These are phyloP conservation scores for Willisornis vidua DNA, from an alignment of 2,113 vertebrate species.

Conservation along the genomic window DNA sequence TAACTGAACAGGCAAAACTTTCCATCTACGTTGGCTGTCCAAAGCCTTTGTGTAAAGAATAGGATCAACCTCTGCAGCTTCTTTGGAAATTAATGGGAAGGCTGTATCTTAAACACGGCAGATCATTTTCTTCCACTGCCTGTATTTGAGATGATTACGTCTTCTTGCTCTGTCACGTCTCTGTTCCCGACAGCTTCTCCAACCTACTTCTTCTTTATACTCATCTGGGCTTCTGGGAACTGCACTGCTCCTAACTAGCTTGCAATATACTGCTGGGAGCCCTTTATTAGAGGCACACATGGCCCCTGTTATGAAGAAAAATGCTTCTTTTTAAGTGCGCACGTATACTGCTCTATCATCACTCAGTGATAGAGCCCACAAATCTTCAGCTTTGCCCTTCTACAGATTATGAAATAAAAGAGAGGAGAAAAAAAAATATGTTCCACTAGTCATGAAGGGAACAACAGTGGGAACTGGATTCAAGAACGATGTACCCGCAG, in stretches of 20 bases:
- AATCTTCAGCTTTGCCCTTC: conserved; percentile 62
- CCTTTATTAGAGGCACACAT: conserved; percentile 63
- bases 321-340: conserved; percentile 56
- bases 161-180: conserved; percentile 27
- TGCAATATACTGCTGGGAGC: conserved; percentile 36
- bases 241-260: conserved; percentile 9
- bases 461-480: neutral
- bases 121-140: neutral
- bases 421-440: neutral
- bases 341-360: conserved; percentile 62
- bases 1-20: neutral
- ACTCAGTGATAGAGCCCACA: conserved; percentile 48
- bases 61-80: neutral
- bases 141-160: neutral
- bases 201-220: neutral
- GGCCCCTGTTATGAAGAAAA: conserved; percentile 68
- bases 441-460: neutral
- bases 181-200: conserved; percentile 40
- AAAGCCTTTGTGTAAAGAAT: neutral
- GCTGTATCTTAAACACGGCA: fast-evolving
- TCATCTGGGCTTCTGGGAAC: conserved; percentile 55
- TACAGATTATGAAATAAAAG: conserved; percentile 44
- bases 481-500: neutral
- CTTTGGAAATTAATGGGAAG: neutral
- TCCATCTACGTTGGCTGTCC: fast-evolving